Conservation (phyloP, 1,140 invertebrate genomes). For the Venturia canescens region DNA sequence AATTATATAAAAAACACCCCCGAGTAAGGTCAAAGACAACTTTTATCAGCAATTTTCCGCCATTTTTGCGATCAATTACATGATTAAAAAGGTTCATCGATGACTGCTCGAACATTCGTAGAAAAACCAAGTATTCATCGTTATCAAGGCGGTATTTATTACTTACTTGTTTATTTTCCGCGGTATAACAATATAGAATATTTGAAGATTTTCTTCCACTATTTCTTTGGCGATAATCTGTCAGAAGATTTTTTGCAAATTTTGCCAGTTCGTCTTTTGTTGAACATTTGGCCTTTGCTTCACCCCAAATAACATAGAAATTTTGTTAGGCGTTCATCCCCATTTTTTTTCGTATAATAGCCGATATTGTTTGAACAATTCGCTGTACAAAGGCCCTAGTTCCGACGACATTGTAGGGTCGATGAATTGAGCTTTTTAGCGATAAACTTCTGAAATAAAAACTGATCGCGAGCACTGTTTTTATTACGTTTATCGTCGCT, state of each 20-base stretch:
- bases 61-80: too few species aligned
- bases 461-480: too few species aligned
- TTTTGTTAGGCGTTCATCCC: not conserved
- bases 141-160: not conserved
- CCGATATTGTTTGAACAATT: conserved; percentile 13
- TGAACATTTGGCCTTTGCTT: not conserved
- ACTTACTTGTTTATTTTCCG: conserved; percentile 8
- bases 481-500: too few species aligned
- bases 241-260: conserved; percentile 14
- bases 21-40: too few species aligned
- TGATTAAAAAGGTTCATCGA: too few species aligned
- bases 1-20: too few species aligned
- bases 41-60: too few species aligned
- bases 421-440: too few species aligned
- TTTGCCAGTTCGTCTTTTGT: conserved; percentile 2
- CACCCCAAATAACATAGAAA: not conserved
- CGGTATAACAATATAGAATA: not conserved
- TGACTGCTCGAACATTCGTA: too few species aligned
- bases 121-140: too few species aligned
- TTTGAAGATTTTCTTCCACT: conserved; percentile 2
- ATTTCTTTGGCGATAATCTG: conserved; percentile 15
- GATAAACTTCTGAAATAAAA: too few species aligned
- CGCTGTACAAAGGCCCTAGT: not conserved
- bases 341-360: not conserved
- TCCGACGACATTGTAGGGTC: not conserved